phyloP scores from a whole-genome alignment of 2,113 vertebrate species.

The Machaerirhynchus nigripectus region DNA sequence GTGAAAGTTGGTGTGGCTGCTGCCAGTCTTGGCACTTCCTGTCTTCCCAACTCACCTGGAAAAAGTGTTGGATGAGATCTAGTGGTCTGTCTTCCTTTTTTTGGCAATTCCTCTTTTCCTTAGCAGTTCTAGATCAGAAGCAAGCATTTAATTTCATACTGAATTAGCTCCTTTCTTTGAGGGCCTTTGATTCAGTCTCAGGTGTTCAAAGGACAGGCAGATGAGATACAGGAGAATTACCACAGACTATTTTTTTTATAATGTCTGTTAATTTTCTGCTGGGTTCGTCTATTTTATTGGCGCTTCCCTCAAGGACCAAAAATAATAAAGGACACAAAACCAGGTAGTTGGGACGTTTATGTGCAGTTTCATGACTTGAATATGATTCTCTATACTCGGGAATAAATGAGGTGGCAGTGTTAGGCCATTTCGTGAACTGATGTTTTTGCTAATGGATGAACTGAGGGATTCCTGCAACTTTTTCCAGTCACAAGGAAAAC shows the following conservation, averaged over 20 bases:
- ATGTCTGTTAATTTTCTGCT: conserved; percentile 1
- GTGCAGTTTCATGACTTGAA: background rate
- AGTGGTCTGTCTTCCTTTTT: background rate
- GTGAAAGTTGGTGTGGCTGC: background rate
- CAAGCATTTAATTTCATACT: conserved; percentile 15
- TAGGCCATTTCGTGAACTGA: fast-evolving
- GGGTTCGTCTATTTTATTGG: background rate
- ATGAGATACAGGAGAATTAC: background rate
- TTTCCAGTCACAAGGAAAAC: background rate
- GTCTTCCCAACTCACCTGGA: background rate
- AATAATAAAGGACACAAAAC: background rate
- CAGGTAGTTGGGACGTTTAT: background rate
- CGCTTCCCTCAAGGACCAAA: background rate
- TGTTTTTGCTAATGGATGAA: background rate
- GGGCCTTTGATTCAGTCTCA: background rate
- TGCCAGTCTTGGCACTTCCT: background rate
- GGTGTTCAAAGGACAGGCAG: background rate
- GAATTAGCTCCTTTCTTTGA: conserved; percentile 2
- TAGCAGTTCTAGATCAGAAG: conserved; percentile 4
- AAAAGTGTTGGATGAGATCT: background rate
- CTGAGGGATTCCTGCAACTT: background rate
- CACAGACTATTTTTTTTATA: background rate
- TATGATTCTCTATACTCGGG: background rate
- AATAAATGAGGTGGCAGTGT: background rate
- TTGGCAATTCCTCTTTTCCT: background rate